A percentile compares a stretch with the other conserved stretches of the same genome.
These are phyloP conservation scores for Lasioglossum vierecki DNA, from an alignment of 2,888 invertebrate species.

Conservation along the genomic window DNA sequence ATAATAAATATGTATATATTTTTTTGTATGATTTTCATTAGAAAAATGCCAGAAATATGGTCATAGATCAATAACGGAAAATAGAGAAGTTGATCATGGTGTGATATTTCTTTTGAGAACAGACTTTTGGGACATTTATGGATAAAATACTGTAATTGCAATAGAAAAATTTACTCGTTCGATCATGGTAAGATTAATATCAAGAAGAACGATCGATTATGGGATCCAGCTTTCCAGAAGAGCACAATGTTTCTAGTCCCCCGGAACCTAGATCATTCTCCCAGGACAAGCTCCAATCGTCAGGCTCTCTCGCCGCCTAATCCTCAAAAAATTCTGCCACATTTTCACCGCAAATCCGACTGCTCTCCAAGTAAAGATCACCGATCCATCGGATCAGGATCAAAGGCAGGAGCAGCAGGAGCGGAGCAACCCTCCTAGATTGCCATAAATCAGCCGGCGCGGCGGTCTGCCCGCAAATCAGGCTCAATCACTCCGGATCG, in stretches of 20 bases:
- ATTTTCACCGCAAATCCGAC: neutral
- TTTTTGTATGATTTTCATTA: too few relatives aligned
- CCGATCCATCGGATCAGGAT: conserved; percentile 7
- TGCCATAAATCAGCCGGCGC: conserved; percentile 51
- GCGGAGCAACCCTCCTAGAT: conserved; percentile 26
- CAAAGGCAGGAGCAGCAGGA: conserved; percentile 10
- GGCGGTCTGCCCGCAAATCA: conserved; percentile 50
- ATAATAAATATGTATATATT: too few relatives aligned
- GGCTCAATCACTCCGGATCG: conserved; percentile 47
- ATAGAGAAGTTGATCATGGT: too few relatives aligned
- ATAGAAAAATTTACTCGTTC: neutral
- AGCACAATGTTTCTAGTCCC: neutral
- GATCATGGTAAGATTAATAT: neutral
- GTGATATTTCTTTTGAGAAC: too few relatives aligned
- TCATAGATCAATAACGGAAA: too few relatives aligned
- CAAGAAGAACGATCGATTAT: neutral
- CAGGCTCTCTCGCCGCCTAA: neutral
- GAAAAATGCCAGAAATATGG: too few relatives aligned
- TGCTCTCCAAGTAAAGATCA: neutral
- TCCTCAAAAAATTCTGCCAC: neutral
- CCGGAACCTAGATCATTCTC: neutral
- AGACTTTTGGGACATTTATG: too few relatives aligned
- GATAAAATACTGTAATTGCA: neutral
- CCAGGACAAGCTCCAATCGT: neutral
- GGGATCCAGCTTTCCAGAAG: neutral